Conservation (phyloP, 2,888 invertebrate genomes). For the Melangyna quadrimaculata region DNA sequence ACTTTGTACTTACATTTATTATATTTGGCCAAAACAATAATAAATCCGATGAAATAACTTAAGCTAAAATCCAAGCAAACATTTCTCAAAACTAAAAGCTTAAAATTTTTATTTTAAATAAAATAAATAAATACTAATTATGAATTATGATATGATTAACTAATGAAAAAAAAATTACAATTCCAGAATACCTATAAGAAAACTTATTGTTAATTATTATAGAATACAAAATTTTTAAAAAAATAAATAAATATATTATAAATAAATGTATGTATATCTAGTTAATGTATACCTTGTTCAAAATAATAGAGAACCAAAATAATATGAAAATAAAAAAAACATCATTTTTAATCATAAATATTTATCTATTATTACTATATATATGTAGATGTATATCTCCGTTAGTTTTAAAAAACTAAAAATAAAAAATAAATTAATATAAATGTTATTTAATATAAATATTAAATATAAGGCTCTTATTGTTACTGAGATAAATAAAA, state of each 20-base stretch:
- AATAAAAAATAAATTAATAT: neutral
- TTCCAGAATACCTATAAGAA: conserved; percentile 63
- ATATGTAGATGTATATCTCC: conserved; percentile 40
- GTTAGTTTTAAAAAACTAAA: conserved; percentile 22
- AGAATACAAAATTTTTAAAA: conserved; percentile 53
- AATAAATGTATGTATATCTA: conserved; percentile 47
- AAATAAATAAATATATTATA: neutral
- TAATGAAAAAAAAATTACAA: conserved; percentile 27
- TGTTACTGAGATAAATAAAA: conserved; percentile 51
- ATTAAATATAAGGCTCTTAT: conserved; percentile 55
- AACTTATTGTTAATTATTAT: conserved; percentile 63
- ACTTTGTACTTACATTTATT: conserved; percentile 12
- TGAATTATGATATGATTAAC: conserved; percentile 19
- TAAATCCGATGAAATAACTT: neutral
- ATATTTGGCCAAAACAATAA: neutral
- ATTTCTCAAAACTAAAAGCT: neutral
- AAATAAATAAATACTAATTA: neutral
- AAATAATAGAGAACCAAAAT: conserved; percentile 25
- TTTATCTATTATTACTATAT: conserved; percentile 31
- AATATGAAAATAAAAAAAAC: neutral
- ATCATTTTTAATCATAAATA: conserved; percentile 47
- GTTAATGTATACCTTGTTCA: conserved; percentile 29
- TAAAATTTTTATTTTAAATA: neutral
- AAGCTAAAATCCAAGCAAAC: neutral
- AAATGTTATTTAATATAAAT: neutral